Conservation (phyloP, 92 coral and sea anemone species). For the Zoanthus sansibaricus region DNA sequence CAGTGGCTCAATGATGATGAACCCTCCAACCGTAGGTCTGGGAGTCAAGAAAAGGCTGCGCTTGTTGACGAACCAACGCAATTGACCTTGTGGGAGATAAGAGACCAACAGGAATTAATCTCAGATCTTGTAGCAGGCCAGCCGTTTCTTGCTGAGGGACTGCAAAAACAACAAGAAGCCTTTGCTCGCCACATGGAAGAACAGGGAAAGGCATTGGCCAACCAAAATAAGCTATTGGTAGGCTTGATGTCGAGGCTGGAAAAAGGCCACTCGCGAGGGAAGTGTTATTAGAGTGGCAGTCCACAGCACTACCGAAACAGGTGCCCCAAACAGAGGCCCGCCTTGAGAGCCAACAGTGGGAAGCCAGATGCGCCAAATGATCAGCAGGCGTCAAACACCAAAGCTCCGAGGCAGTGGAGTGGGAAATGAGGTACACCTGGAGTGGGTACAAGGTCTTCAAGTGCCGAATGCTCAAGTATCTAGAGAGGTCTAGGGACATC, state of each 20-base stretch:
- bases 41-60: not conserved
- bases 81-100: not conserved
- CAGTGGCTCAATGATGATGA: not conserved
- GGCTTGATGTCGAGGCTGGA: constrained; percentile 32
- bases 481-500: no score
- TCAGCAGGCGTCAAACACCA: constrained; percentile 50
- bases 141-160: constrained; percentile 47
- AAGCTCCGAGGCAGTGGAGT: constrained; percentile 59
- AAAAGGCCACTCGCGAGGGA: not conserved
- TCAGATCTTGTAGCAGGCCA: constrained; percentile 64
- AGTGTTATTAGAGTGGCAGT: constrained; percentile 49
- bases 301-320: constrained; percentile 7
- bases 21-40: constrained; percentile 9
- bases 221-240: constrained; percentile 46
- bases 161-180: constrained; percentile 57
- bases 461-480: no score
- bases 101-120: constrained; percentile 31
- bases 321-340: constrained; percentile 29
- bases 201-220: constrained; percentile 35
- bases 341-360: not conserved
- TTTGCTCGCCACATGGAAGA: constrained; percentile 38
- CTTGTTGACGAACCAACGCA: not conserved
- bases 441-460: no score
- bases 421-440: no score
- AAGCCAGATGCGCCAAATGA: not conserved